Percentiles rank a stretch among this genome's conserved stretches.
phyloP scores from a whole-genome alignment of 1,140 invertebrate genomes.

The Thereuonema tuberculata region DNA sequence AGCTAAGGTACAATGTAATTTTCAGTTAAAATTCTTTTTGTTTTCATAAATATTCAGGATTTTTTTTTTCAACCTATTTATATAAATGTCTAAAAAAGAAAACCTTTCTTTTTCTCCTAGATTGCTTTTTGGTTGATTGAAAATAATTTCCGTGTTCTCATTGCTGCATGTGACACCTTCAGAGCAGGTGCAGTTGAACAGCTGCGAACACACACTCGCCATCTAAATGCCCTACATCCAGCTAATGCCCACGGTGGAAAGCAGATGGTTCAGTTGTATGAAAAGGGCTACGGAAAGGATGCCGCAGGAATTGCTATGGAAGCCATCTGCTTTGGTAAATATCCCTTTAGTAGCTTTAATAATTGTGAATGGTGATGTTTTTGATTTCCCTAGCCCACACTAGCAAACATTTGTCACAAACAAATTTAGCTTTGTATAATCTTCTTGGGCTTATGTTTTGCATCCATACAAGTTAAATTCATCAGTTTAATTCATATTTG shows the following conservation, averaged over 20 bases:
- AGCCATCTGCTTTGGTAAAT: constrained; percentile 62
- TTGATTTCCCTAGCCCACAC: too few species aligned
- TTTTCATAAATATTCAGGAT: background rate
- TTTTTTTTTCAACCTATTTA: too few species aligned
- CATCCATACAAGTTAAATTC: too few species aligned
- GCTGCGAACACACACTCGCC: constrained; percentile 82
- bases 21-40: too few species aligned
- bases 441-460: too few species aligned
- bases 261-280: constrained; percentile 85
- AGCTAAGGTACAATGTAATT: constrained; percentile 56
- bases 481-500: too few species aligned
- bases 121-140: constrained; percentile 99
- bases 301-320: constrained; percentile 95
- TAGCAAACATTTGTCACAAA: too few species aligned
- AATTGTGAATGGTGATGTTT: too few species aligned
- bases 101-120: constrained; percentile 26
- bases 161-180: constrained; percentile 99
- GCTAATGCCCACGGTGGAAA: constrained; percentile 48
- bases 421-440: too few species aligned
- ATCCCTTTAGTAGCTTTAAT: too few species aligned
- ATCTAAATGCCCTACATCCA: constrained; percentile 89
- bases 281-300: constrained; percentile 98
- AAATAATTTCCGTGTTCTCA: constrained; percentile 89
- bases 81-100: too few species aligned
- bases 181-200: constrained; percentile 98